Evolutionary conservation across 30 jellyfish, hydroid and myxozoan genomes (phyloP).

Genomic region (Calvadosia cruxmelitensis): DNA sequence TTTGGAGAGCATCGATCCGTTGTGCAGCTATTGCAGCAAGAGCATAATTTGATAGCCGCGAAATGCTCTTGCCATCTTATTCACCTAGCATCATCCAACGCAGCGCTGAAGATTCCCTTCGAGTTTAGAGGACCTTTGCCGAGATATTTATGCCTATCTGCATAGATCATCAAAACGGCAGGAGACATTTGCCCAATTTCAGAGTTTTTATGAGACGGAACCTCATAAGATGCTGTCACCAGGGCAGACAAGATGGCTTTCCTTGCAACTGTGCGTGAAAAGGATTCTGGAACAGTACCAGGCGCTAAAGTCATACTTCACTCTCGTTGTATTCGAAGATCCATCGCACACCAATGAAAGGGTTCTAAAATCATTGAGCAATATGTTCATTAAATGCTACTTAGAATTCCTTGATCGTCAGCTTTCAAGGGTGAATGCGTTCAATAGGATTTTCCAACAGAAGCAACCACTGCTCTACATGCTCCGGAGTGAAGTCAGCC

Average conservation of each 20-base stretch:
- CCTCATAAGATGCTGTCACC: conserved; percentile 36
- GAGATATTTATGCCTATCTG: conserved; percentile 29
- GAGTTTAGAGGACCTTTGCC: conserved; percentile 26
- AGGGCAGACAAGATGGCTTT: conserved; percentile 41
- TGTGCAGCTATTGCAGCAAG: conserved; percentile 7
- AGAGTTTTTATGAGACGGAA: conserved; percentile 14
- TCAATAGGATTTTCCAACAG: conserved; percentile 31
- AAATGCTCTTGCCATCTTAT: conserved; percentile 36
- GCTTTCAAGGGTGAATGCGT: conserved; percentile 24
- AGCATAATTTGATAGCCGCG: conserved; percentile 1
- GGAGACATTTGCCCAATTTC: conserved; percentile 19
- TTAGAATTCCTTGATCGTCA: conserved; percentile 36
- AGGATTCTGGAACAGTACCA: conserved; percentile 23
- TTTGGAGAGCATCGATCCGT: conserved; percentile 6
- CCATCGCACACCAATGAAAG: conserved; percentile 22
- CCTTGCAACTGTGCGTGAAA: conserved; percentile 27
- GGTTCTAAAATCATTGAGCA: conserved; percentile 9
- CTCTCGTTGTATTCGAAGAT: conserved; percentile 12
- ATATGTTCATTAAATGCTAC: conserved; percentile 12
- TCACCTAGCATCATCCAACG: conserved; percentile 40
- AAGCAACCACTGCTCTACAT: conserved; percentile 26
- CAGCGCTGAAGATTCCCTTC: conserved; percentile 28
- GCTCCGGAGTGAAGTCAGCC: conserved; percentile 18
- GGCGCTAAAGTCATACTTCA: conserved; percentile 24
- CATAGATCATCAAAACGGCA: conserved; percentile 38